These are phyloP conservation scores for Gnathonemus echidnorhynchus DNA, from an alignment of 2,113 vertebrate species.

Conservation along the genomic window DNA sequence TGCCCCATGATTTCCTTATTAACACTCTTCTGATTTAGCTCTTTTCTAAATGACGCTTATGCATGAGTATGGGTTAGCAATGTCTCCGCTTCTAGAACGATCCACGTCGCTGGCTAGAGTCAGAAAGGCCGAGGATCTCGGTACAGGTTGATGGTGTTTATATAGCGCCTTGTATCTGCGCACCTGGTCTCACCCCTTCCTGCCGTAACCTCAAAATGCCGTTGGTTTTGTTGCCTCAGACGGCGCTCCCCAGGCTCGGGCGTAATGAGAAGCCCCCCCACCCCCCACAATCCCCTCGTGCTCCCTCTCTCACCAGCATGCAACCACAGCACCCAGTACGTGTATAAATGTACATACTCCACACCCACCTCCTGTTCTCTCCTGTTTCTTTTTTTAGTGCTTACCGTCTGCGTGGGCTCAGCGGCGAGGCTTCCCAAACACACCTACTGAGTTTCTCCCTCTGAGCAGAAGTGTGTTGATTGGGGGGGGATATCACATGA, in stretches of 20 bases:
- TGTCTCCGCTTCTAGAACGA: neutral
- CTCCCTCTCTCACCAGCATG: neutral
- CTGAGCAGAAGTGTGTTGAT: neutral
- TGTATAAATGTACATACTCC: slow-evolving; percentile 18
- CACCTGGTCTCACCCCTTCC: neutral
- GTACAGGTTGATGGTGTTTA: neutral
- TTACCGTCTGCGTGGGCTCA: neutral
- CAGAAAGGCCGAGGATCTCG: neutral
- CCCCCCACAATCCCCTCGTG: neutral
- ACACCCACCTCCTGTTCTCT: neutral
- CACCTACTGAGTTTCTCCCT: neutral
- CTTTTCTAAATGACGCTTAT: neutral
- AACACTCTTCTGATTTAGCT: neutral
- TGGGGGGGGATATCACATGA: neutral
- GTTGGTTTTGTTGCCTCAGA: neutral
- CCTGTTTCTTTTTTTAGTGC: neutral
- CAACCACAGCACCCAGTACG: neutral
- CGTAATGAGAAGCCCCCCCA: neutral
- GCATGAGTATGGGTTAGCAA: neutral
- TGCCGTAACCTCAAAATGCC: neutral
- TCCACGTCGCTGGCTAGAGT: neutral
- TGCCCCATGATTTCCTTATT: neutral
- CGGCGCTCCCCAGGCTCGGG: neutral
- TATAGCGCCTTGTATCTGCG: neutral
- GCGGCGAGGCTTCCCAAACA: slow-evolving; percentile 12